Percentiles rank a stretch among this genome's conserved stretches.
Evolutionary conservation across 2,888 invertebrate species (phyloP).

Genomic region (Hirtodrosophila duncani): DNA sequence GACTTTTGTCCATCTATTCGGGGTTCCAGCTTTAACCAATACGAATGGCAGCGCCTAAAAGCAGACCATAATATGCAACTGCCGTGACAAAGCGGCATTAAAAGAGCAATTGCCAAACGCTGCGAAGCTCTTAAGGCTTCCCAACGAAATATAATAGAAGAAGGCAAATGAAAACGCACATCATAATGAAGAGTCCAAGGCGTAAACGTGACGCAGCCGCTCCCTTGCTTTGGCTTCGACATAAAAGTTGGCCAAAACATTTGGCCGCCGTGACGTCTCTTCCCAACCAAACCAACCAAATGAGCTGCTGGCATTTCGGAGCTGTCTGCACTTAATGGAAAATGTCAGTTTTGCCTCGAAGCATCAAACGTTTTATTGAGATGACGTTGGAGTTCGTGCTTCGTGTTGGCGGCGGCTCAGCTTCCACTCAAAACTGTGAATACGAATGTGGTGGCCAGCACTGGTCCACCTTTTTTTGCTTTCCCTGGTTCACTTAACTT

Average conservation of each 20-base stretch:
- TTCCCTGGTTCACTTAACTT: not conserved
- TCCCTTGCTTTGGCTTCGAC: constrained; percentile 31
- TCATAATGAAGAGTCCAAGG: constrained; percentile 48
- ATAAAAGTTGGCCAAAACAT: constrained; percentile 49
- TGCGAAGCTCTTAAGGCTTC: too few species aligned
- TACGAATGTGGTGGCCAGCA: too few species aligned
- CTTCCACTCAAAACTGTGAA: too few species aligned
- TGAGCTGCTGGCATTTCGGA: constrained; percentile 33
- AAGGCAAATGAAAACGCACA: constrained; percentile 16
- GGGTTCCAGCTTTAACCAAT: not conserved
- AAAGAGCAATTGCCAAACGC: too few species aligned
- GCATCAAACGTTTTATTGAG: constrained; percentile 68
- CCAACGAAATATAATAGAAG: too few species aligned
- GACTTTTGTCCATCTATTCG: not conserved
- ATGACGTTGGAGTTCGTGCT: too few species aligned
- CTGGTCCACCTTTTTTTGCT: constrained; percentile 28
- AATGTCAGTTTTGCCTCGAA: constrained; percentile 69
- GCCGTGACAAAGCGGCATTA: constrained; percentile 21
- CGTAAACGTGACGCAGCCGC: constrained; percentile 25
- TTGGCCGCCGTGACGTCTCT: constrained; percentile 3
- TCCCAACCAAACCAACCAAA: constrained; percentile 13
- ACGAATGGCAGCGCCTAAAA: constrained; percentile 20
- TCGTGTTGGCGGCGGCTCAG: too few species aligned
- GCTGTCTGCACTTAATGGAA: constrained; percentile 74
- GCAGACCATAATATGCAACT: constrained; percentile 18